These are phyloP conservation scores for Eublepharis macularius DNA, from an alignment of 2,113 vertebrate genomes.

Conservation along the genomic window DNA sequence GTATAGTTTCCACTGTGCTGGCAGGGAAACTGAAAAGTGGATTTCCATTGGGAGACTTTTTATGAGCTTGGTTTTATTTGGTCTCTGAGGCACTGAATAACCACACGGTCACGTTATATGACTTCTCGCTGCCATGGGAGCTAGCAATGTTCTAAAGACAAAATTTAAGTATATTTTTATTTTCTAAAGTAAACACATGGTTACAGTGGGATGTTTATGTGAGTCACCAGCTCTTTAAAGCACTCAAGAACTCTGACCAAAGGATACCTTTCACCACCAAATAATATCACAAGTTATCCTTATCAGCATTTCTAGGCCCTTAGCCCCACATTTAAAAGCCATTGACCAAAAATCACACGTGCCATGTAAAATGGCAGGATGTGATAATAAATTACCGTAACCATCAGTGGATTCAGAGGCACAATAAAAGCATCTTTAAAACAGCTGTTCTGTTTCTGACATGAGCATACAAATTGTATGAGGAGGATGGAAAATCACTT, in stretches of 20 bases:
- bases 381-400: no score
- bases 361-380: no score
- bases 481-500: no score
- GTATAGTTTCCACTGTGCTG: not conserved
- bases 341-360: no score
- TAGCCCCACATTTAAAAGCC: no score
- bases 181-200: not conserved
- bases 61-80: not conserved
- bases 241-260: not conserved
- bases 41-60: not conserved
- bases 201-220: not conserved
- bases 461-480: no score
- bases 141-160: not conserved
- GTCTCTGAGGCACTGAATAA: not conserved
- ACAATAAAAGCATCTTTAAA: no score
- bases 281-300: no score
- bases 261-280: not conserved
- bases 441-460: no score
- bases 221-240: not conserved
- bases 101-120: not conserved
- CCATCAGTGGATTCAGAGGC: no score
- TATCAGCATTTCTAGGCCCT: no score
- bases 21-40: not conserved
- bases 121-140: not conserved
- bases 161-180: not conserved